Evolutionary conservation across 2,797 vertebrate genomes (phyloP), one percentile per base, ranked within the genome.

Genomic region (Hafferia zeledoni): DNA sequence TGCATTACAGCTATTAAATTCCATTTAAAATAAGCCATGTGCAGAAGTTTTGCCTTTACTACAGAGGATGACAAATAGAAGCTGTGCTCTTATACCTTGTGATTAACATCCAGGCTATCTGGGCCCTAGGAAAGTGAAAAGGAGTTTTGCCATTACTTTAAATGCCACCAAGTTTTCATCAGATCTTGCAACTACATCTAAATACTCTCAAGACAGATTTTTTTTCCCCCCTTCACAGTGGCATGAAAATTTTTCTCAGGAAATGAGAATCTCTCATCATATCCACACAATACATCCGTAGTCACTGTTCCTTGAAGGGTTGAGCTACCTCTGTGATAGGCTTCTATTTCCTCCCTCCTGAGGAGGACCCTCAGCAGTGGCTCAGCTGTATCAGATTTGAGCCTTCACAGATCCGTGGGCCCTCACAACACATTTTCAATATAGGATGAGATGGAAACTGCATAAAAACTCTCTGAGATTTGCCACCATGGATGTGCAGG

Each of bases 1-100:
- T 91, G 59, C 49, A 63, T 93, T 77, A 80, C 56, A 92, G 70
- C 67, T 67, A 37, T 89, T 89, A 93, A 82, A 95, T 76, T 75
- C 64, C 27, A 41, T 84, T 89, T 65, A 67, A 96, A 95, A 91
- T 72, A 83, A 41, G 47, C 44, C 25, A 65, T 27, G 11, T 50
- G 69, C 57, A 93, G 75, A 77, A 63, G 61, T 89, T 75, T 76
- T 71, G 2, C 57, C 84, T 90, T 80, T 92, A 67, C 53, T 27
- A 87, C 91, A 28, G 50, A 79, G 49, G 80, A 83, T 83, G 94
- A 81, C 33, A 94, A 89, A 75, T 46, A 78, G 61, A 87, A 90
- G 50, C 55, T 93, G 60, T 71, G 74, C 64, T 86, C 65, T 70
- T 93, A 64, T 69, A 61, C 31, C 50, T 90, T 59, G 28, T 3